phyloP scores from a whole-genome alignment of 23 tunicate genomes.

The Pegea sp. region DNA sequence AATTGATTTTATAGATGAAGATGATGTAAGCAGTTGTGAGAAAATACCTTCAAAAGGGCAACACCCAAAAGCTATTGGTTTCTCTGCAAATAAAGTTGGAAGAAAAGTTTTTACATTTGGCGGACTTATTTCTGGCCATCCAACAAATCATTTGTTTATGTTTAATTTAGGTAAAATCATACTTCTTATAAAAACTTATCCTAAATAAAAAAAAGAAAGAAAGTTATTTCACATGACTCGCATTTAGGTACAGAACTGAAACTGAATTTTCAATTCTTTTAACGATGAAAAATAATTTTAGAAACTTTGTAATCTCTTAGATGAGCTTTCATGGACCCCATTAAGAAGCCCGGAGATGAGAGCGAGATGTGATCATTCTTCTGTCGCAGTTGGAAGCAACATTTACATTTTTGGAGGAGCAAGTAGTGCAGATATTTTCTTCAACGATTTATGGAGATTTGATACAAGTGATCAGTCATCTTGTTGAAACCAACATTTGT shows the following conservation, averaged over 20 bases:
- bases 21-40: no score
- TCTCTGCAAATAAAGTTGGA: slow-evolving; percentile 3
- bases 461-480: slow-evolving; percentile 19
- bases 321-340: slow-evolving; percentile 7
- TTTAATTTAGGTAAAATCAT: slow-evolving; percentile 16
- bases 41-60: slow-evolving; percentile 7
- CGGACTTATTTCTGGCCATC: slow-evolving; percentile 14
- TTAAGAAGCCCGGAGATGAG: slow-evolving; percentile 12
- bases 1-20: no score
- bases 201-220: no score
- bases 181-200: background rate
- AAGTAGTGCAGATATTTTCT: slow-evolving; percentile 6
- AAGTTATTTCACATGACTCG: background rate
- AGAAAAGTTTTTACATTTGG: slow-evolving; percentile 23
- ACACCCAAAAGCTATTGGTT: slow-evolving; percentile 15
- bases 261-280: background rate
- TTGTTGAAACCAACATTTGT: background rate
- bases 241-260: slow-evolving; percentile 2
- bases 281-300: background rate
- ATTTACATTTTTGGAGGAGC: slow-evolving; percentile 62
- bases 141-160: slow-evolving; percentile 9
- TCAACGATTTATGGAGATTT: slow-evolving; percentile 36
- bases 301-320: background rate
- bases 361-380: slow-evolving; percentile 46
- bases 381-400: slow-evolving; percentile 17